Evolutionary conservation across 2,797 vertebrate genomes (phyloP), one percentile per base, ranked within the genome.

Genomic region (Sphenodon punctatus): DNA sequence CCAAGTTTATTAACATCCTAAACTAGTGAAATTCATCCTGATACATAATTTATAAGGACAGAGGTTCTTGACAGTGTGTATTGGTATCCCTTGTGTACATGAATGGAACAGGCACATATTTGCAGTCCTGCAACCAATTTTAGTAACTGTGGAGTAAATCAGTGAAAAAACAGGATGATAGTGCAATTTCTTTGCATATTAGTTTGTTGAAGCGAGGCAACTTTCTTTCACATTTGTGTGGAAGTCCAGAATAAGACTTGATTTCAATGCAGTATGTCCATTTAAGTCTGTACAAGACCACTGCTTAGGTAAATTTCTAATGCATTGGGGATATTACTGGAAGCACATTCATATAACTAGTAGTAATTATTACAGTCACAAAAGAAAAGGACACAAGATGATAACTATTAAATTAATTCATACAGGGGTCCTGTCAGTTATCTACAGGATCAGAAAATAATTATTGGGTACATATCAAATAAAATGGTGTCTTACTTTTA

Each of bases 1-100:
- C n/a, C n/a, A n/a, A n/a, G n/a, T n/a, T n/a, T n/a, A n/a, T n/a
- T n/a, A n/a, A n/a, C n/a, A n/a, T n/a, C n/a, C n/a, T n/a, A n/a
- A n/a, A n/a, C n/a, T n/a, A n/a, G n/a, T n/a, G n/a, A n/a, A n/a
- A n/a, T n/a, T n/a, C n/a, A n/a, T n/a, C 56, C 82, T 80, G 32
- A 48, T 71, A 42, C 32, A 63, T 82, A 48, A 80, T 71, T 85
- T 84, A 85, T 49, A 75, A 78, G 72, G 10, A 36, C 45, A 49
- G 39, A 67, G 72, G 61, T 86, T 87, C 88, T 65, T 88, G 46
- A 70, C 59, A 59, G 66, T 86, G 78, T 80, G 51, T 89, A 67
- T 86, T 89, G 85, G 88, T 67, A 85, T 61, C 48, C 65, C 84
- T 59, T 34, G 65, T 89, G 84, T 88, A 86, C 68, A 59, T 78